Conservation (phyloP, 2,888 invertebrate genomes). For the Macrosoma leucophasiata region DNA sequence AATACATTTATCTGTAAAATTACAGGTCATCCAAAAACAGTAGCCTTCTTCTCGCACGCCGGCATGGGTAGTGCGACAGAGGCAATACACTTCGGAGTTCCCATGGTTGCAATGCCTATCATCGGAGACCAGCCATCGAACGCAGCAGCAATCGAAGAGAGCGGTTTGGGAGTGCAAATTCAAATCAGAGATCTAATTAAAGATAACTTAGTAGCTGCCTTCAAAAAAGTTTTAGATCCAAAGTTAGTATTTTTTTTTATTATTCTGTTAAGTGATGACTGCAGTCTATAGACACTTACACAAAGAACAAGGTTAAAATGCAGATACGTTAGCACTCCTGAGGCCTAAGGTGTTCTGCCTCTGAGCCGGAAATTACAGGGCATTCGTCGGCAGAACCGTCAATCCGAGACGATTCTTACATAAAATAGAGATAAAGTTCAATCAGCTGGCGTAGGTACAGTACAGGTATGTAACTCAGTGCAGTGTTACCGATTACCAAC, state of each 20-base stretch:
- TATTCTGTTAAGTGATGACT: no score
- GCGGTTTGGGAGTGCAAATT: constrained; percentile 67
- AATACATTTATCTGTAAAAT: neutral
- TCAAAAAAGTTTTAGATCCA: constrained; percentile 71
- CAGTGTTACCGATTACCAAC: no score
- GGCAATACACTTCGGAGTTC: constrained; percentile 76
- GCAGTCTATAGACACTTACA: no score
- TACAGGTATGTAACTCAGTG: no score
- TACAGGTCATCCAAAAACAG: constrained; percentile 75
- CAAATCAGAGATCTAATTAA: constrained; percentile 65
- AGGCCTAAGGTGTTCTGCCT: no score
- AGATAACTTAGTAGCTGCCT: constrained; percentile 63
- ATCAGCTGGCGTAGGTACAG: no score
- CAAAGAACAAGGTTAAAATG: no score
- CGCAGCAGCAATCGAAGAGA: constrained; percentile 71
- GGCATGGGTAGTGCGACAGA: constrained; percentile 77
- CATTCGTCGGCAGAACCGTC: no score
- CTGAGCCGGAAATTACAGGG: no score
- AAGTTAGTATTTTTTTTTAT: constrained; percentile 57
- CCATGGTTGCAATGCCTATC: constrained; percentile 75
- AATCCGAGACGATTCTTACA: no score
- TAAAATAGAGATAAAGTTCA: no score
- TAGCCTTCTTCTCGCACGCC: constrained; percentile 76
- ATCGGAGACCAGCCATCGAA: constrained; percentile 77
- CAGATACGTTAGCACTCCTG: no score